Percentiles rank a stretch among this genome's conserved stretches.
phyloP scores from a whole-genome alignment of 1,140 invertebrate species.

The Venturia canescens region DNA sequence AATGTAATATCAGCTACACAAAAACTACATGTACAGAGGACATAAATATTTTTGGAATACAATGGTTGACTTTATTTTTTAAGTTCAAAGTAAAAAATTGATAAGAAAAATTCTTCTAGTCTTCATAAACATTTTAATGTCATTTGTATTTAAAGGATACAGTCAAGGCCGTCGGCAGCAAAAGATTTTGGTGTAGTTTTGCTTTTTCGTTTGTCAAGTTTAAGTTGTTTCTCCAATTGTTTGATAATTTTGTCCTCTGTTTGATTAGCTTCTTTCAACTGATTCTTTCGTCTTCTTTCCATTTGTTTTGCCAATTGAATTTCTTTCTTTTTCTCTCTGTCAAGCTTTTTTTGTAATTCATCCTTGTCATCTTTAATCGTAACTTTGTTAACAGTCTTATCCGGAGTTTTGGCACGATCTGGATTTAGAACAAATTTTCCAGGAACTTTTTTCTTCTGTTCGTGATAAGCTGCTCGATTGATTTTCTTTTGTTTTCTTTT shows the following conservation, averaged over 20 bases:
- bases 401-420: conserved; percentile 51
- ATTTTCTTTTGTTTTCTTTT: conserved; percentile 78
- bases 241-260: conserved; percentile 89
- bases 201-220: conserved; percentile 86
- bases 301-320: conserved; percentile 74
- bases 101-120: too few relatives aligned
- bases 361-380: conserved; percentile 47
- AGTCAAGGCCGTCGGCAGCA: conserved; percentile 89
- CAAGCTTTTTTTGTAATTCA: conserved; percentile 60
- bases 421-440: conserved; percentile 55
- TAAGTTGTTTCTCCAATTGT: conserved; percentile 89
- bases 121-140: background rate
- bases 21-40: too few relatives aligned
- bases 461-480: conserved; percentile 74
- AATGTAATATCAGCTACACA: too few relatives aligned
- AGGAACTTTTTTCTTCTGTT: conserved; percentile 65
- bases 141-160: conserved; percentile 81
- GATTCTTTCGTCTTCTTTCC: conserved; percentile 79
- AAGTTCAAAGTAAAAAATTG: too few relatives aligned
- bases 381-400: conserved; percentile 60
- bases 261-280: conserved; percentile 83
- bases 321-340: conserved; percentile 52
- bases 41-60: too few relatives aligned
- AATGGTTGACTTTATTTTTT: too few relatives aligned
- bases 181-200: conserved; percentile 89